Percentiles rank a stretch among this genome's conserved stretches.
These are phyloP conservation scores for Condylura cristata DNA, from an alignment of 2,113 vertebrate genomes.

Conservation along the genomic window DNA sequence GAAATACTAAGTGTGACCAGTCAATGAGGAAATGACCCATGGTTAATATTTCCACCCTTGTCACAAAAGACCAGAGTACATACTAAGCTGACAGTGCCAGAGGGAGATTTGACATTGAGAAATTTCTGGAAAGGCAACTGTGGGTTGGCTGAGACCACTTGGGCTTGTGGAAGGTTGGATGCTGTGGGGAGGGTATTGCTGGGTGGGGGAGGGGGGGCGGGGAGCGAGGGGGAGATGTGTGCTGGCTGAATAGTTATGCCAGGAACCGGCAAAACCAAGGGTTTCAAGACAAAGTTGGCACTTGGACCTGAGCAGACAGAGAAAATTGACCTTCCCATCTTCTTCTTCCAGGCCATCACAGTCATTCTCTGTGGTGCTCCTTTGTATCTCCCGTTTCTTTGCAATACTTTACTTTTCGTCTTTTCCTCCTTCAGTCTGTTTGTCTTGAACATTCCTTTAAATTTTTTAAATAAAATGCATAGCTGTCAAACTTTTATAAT, in stretches of 20 bases:
- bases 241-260: not conserved
- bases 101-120: not conserved
- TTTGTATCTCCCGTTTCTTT: not conserved
- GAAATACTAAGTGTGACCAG: not conserved
- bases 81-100: not conserved
- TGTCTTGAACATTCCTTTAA: not conserved
- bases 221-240: too few relatives aligned
- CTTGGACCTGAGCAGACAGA: not conserved
- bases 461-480: not conserved
- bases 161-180: too few relatives aligned
- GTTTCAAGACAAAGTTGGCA: not conserved
- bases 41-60: not conserved
- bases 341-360: not conserved
- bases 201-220: too few relatives aligned
- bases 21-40: not conserved
- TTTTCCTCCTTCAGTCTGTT: constrained; percentile 18
- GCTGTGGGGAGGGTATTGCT: not conserved
- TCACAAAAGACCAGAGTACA: not conserved
- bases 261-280: not conserved
- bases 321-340: not conserved
- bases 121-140: not conserved
- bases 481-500: not conserved
- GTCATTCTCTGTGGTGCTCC: not conserved
- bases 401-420: not conserved
- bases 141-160: not conserved